Percentiles rank a stretch among this genome's conserved stretches.
Conservation (phyloP, 1,140 invertebrate genomes). For the Bombus fervidus region DNA sequence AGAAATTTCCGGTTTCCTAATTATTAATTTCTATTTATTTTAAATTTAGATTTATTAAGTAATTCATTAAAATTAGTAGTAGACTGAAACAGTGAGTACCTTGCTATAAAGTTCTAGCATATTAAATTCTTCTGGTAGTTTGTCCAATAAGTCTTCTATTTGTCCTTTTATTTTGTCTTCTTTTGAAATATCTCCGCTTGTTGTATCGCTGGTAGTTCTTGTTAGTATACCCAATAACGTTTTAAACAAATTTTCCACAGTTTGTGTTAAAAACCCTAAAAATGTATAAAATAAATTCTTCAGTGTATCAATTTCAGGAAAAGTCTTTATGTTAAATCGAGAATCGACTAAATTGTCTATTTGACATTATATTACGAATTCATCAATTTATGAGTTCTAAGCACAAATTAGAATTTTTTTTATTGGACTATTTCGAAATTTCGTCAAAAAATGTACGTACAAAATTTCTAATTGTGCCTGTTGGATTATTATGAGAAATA, state of each 20-base stretch:
- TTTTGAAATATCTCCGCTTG: slow-evolving; percentile 86
- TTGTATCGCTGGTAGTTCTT: slow-evolving; percentile 87
- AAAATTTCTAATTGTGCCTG: too few relatives aligned
- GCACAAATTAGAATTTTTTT: too few relatives aligned
- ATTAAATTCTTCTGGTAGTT: slow-evolving; percentile 94
- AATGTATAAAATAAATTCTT: neutral
- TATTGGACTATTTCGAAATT: too few relatives aligned
- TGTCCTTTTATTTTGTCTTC: slow-evolving; percentile 93
- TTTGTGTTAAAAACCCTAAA: slow-evolving; percentile 89
- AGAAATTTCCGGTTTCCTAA: neutral
- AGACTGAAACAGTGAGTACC: slow-evolving; percentile 69
- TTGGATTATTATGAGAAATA: too few relatives aligned
- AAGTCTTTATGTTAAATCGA: neutral
- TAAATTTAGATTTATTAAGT: too few relatives aligned
- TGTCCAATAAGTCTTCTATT: slow-evolving; percentile 94
- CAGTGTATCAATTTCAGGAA: neutral
- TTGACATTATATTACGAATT: too few relatives aligned
- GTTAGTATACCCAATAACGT: slow-evolving; percentile 97
- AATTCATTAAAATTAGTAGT: neutral
- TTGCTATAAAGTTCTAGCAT: slow-evolving; percentile 93
- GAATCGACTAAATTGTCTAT: too few relatives aligned
- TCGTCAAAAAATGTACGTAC: too few relatives aligned
- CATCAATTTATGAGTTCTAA: too few relatives aligned
- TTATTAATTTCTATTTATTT: neutral
- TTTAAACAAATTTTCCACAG: slow-evolving; percentile 93